phyloP scores from a whole-genome alignment of 2,797 vertebrate genomes.

The Phoebastria nigripes region DNA sequence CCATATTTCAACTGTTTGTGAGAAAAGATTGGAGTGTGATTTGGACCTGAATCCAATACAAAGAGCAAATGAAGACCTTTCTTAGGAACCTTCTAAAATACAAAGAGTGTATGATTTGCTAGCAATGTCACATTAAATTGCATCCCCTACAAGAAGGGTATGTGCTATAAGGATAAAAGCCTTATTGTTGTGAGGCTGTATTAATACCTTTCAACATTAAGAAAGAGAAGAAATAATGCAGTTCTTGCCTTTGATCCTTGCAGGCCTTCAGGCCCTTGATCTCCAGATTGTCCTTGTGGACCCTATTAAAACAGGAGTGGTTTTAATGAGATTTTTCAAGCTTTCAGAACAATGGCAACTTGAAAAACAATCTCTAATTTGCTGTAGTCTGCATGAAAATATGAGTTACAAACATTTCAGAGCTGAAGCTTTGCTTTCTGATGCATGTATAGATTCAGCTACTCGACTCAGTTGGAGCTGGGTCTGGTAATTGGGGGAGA shows the following conservation, averaged over 20 bases:
- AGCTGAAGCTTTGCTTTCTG: not conserved
- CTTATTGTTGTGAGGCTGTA: not conserved
- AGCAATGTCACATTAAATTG: not conserved
- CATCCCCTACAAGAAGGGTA: not conserved
- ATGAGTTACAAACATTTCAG: not conserved
- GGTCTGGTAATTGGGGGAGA: not conserved
- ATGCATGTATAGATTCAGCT: not conserved
- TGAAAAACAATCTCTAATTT: not conserved
- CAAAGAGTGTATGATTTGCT: not conserved
- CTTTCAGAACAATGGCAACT: not conserved
- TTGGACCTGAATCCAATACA: not conserved
- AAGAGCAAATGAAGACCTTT: not conserved
- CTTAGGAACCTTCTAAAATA: not conserved
- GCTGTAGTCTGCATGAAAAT: not conserved
- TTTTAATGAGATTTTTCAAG: not conserved
- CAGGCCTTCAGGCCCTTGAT: slow-evolving; percentile 83
- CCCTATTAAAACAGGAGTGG: slow-evolving; percentile 74
- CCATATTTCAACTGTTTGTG: not conserved
- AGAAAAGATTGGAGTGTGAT: not conserved
- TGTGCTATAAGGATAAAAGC: not conserved
- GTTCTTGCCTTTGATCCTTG: slow-evolving; percentile 86
- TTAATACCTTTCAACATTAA: not conserved
- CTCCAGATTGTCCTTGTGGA: slow-evolving; percentile 84
- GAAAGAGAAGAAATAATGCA: not conserved
- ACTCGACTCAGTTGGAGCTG: not conserved